Conservation (phyloP, 2,797 vertebrate genomes). For the Lacerta viridis region DNA sequence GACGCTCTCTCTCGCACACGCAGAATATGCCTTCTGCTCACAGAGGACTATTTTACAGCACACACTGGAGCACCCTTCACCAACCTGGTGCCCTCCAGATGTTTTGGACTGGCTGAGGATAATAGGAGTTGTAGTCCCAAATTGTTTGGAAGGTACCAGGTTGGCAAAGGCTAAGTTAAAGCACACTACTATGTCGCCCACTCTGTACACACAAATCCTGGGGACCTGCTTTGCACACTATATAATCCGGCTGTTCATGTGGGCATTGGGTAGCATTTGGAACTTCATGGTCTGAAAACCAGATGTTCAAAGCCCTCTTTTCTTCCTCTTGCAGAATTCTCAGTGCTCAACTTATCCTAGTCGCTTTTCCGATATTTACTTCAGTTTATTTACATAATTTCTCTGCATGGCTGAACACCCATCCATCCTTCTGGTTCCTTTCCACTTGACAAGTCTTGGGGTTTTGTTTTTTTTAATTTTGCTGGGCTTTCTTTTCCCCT, state of each 20-base stretch:
- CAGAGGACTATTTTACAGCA: not conserved
- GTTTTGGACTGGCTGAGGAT: no score
- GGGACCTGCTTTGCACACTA: not conserved
- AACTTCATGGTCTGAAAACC: conserved; percentile 46
- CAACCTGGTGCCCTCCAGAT: no score
- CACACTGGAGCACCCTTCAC: no score
- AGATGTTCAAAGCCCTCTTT: conserved; percentile 29
- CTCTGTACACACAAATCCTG: not conserved
- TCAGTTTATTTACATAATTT: conserved; percentile 27
- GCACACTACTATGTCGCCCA: not conserved
- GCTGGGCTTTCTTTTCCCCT: not conserved
- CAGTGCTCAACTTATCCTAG: not conserved
- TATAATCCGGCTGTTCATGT: not conserved
- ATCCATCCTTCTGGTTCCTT: conserved; percentile 28
- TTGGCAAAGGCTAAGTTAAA: not conserved
- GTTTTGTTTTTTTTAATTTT: not conserved
- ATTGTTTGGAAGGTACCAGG: no score
- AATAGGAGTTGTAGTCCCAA: no score
- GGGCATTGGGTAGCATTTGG: conserved; percentile 1
- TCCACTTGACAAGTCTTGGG: not conserved
- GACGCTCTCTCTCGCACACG: not conserved
- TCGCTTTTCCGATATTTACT: not conserved
- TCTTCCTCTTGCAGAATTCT: not conserved
- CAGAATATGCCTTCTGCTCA: not conserved
- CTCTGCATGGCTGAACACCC: conserved; percentile 18